These are phyloP conservation scores for Leuciscus waleckii DNA, from an alignment of 2,797 vertebrate genomes.

Conservation along the genomic window DNA sequence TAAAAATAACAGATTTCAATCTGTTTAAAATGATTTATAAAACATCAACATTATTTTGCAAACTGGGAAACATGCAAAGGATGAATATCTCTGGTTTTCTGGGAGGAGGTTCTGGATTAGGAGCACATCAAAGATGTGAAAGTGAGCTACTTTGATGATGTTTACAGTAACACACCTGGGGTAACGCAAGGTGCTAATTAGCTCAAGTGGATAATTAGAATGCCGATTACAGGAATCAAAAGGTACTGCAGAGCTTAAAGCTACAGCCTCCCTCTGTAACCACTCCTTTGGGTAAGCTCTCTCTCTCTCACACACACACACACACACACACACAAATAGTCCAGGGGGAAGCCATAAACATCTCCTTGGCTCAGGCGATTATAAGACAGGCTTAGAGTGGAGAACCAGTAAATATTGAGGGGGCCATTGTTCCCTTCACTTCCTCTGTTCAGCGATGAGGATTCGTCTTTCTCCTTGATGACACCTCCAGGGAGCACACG, in stretches of 20 bases:
- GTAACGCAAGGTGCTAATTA: constrained; percentile 64
- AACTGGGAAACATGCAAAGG: constrained; percentile 19
- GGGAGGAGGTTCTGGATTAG: constrained; percentile 56
- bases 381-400: constrained; percentile 55
- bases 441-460: constrained; percentile 79
- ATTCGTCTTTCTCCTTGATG: constrained; percentile 78
- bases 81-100: constrained; percentile 42
- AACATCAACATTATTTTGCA: not conserved
- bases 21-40: not conserved
- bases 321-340: constrained; percentile 33
- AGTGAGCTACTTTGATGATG: constrained; percentile 55
- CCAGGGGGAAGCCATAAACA: constrained; percentile 56
- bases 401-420: constrained; percentile 66
- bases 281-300: constrained; percentile 28
- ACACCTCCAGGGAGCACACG: constrained; percentile 77
- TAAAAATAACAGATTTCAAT: not conserved
- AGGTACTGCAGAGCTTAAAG: constrained; percentile 50
- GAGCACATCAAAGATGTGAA: constrained; percentile 54
- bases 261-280: constrained; percentile 41
- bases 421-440: constrained; percentile 79
- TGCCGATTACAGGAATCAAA: constrained; percentile 63
- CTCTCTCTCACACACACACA: constrained; percentile 21
- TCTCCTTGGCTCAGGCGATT: constrained; percentile 53
- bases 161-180: constrained; percentile 63
- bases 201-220: constrained; percentile 64